Conservation (phyloP, 2,113 vertebrate genomes). For the Plotosus lineatus region DNA sequence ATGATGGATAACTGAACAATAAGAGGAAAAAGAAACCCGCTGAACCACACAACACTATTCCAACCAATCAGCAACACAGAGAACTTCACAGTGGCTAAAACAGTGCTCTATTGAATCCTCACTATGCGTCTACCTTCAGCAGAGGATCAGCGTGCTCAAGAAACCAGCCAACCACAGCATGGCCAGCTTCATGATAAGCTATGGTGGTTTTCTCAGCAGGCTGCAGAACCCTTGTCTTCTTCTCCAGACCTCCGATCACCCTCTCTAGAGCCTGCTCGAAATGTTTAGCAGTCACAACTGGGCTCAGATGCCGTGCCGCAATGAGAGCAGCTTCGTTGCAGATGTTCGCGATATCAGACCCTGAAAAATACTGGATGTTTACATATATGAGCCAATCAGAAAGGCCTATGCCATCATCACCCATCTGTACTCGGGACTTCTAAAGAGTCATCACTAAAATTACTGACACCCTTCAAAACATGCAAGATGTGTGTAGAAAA, state of each 20-base stretch:
- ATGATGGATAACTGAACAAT: conserved; percentile 68
- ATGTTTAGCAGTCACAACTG: conserved; percentile 59
- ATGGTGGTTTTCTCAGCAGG: conserved; percentile 63
- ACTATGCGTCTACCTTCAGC: conserved; percentile 64
- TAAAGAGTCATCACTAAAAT: background rate
- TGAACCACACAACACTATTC: too few relatives aligned
- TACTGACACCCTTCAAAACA: background rate
- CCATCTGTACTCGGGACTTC: background rate
- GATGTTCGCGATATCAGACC: conserved; percentile 77
- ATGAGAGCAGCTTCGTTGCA: conserved; percentile 80
- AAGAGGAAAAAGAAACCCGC: background rate
- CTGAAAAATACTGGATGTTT: conserved; percentile 58
- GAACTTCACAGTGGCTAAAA: background rate
- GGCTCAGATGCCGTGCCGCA: conserved; percentile 67
- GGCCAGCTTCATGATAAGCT: conserved; percentile 70
- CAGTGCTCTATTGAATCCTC: too few relatives aligned
- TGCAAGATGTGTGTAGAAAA: too few relatives aligned
- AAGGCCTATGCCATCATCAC: background rate
- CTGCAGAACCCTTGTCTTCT: conserved; percentile 70
- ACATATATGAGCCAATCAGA: background rate
- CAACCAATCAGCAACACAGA: too few relatives aligned
- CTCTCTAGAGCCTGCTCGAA: conserved; percentile 72
- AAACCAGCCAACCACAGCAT: conserved; percentile 69
- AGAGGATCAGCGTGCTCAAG: conserved; percentile 67
- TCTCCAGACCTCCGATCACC: conserved; percentile 72